A percentile compares a stretch with the other conserved stretches of the same genome.
Evolutionary conservation across 2,888 invertebrate genomes (phyloP).

Genomic region (Plebejus melissa): DNA sequence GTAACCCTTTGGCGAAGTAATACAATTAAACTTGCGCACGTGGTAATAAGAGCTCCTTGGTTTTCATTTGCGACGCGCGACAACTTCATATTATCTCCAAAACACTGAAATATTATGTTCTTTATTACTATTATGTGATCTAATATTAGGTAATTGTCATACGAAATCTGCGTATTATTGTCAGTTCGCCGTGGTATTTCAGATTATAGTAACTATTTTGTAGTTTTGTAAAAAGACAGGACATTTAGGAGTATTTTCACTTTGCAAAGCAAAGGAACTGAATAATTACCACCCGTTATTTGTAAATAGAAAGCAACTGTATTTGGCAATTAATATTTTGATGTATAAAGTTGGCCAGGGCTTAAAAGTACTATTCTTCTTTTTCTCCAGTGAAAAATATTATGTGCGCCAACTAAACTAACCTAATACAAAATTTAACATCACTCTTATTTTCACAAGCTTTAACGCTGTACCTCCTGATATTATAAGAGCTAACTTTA

Average conservation of each 20-base stretch:
- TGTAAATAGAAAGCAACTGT: too few species aligned
- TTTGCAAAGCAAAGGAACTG: too few species aligned
- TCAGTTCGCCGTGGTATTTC: too few species aligned
- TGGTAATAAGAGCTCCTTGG: not conserved
- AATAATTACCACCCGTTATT: too few species aligned
- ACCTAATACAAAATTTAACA: not conserved
- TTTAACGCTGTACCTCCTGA: not conserved
- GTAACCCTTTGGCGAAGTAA: not conserved
- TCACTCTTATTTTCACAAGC: not conserved
- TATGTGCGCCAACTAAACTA: not conserved
- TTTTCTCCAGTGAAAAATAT: not conserved
- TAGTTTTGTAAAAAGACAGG: too few species aligned
- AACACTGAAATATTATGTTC: not conserved
- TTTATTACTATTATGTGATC: not conserved
- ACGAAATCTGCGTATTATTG: not conserved
- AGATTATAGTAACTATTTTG: too few species aligned
- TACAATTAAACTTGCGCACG: constrained; percentile 14
- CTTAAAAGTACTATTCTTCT: too few species aligned
- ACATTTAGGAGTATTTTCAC: too few species aligned
- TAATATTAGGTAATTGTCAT: not conserved
- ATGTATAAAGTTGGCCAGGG: too few species aligned
- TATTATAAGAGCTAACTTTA: not conserved
- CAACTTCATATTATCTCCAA: not conserved
- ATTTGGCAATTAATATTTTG: too few species aligned
- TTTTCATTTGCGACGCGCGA: not conserved